phyloP scores from a whole-genome alignment of 23 tunicate species.

The Clavelina lepadiformis region DNA sequence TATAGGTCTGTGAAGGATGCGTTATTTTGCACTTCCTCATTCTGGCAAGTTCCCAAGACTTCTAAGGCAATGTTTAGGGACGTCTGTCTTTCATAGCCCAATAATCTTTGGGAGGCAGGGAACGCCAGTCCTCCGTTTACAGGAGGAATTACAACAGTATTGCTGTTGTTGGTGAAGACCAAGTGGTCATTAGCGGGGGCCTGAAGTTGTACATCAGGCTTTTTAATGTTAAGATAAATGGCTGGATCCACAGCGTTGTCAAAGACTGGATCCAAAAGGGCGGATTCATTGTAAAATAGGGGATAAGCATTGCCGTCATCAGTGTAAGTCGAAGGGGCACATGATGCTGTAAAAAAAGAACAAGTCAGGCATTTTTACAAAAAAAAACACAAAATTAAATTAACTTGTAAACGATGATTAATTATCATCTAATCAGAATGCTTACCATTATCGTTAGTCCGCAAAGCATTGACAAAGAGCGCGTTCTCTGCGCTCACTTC shows the following conservation, averaged over 20 bases:
- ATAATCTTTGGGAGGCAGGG: constrained; percentile 4
- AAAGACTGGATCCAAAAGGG: not conserved
- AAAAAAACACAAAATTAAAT: not conserved
- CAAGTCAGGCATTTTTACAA: not conserved
- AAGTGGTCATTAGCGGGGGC: no score
- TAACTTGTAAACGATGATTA: no score
- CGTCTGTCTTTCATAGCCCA: constrained; percentile 16
- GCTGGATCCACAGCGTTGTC: constrained; percentile 25
- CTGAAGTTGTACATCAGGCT: no score
- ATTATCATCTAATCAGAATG: no score
- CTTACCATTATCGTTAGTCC: no score
- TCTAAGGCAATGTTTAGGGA: constrained; percentile 42
- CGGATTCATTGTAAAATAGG: not conserved
- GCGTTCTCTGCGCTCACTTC: constrained; percentile 1
- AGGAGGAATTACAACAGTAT: no score
- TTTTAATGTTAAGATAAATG: not conserved
- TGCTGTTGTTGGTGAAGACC: no score
- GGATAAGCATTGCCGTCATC: not conserved
- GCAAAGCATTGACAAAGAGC: not conserved
- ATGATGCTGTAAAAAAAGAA: no score
- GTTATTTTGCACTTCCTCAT: not conserved
- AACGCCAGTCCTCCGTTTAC: no score
- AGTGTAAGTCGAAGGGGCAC: no score
- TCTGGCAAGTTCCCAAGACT: constrained; percentile 19
- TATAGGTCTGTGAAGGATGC: not conserved